Conservation (phyloP, 2,797 vertebrate genomes). For the Coranthus polyacanthus region DNA sequence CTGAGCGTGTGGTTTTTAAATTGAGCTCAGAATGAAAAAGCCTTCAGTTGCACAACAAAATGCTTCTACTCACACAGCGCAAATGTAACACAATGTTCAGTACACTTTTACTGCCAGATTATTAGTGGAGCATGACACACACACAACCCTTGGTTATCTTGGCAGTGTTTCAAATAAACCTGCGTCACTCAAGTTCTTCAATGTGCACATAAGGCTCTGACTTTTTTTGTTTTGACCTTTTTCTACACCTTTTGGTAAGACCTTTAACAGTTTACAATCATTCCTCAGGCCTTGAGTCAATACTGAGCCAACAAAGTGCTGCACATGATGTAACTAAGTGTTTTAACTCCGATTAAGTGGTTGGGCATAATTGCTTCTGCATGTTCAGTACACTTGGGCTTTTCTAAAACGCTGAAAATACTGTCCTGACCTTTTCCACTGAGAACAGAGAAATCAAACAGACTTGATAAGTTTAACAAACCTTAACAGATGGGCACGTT, state of each 20-base stretch:
- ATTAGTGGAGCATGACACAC: slow-evolving; percentile 59
- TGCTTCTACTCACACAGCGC: slow-evolving; percentile 15
- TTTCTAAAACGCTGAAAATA: background rate
- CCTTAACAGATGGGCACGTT: background rate
- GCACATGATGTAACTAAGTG: background rate
- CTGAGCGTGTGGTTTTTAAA: no score
- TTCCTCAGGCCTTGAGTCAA: background rate
- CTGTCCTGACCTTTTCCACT: background rate
- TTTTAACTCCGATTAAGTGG: no score
- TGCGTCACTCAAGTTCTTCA: slow-evolving; percentile 40
- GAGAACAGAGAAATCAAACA: background rate
- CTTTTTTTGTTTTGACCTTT: background rate
- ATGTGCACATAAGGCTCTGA: slow-evolving; percentile 8
- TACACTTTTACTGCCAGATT: slow-evolving; percentile 22
- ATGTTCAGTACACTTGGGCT: background rate
- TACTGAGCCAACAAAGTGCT: background rate
- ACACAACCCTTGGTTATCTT: slow-evolving; percentile 45
- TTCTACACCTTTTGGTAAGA: background rate
- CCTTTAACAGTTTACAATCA: slow-evolving; percentile 6
- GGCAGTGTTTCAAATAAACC: slow-evolving; percentile 28
- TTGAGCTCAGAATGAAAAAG: no score
- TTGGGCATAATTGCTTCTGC: background rate
- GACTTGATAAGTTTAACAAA: background rate
- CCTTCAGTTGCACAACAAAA: background rate
- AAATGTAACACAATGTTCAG: slow-evolving; percentile 27